Evolutionary conservation across 2,113 vertebrate species (phyloP).

Genomic region (Cottus gobio): DNA sequence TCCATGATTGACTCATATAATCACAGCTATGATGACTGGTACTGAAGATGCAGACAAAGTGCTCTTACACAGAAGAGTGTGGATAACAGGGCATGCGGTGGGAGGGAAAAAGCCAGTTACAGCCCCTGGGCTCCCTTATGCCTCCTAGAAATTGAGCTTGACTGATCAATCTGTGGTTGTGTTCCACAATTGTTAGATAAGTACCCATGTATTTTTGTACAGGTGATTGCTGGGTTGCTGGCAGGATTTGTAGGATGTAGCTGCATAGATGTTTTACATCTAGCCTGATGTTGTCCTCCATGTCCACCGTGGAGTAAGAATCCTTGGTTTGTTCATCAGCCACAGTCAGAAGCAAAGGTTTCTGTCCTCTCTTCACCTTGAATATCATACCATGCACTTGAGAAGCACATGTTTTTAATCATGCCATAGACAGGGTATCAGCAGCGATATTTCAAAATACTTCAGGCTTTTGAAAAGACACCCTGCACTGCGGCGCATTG

Average conservation of each 20-base stretch:
- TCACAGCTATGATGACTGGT: constrained; percentile 33
- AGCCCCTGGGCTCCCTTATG: constrained; percentile 49
- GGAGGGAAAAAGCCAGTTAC: constrained; percentile 53
- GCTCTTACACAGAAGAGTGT: constrained; percentile 33
- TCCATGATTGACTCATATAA: constrained; percentile 25
- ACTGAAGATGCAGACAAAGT: constrained; percentile 41
- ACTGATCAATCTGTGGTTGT: constrained; percentile 30
- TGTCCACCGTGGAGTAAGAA: neutral
- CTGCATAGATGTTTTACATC: neutral
- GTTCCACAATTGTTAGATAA: constrained; percentile 10
- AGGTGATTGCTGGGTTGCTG: neutral
- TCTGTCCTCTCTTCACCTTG: constrained; percentile 30
- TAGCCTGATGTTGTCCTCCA: constrained; percentile 12
- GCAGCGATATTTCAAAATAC: constrained; percentile 44
- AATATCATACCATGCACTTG: constrained; percentile 22
- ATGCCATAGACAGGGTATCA: constrained; percentile 19
- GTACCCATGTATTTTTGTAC: neutral
- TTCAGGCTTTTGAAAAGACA: constrained; percentile 32
- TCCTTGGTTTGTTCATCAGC: constrained; percentile 13
- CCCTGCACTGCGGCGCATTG: constrained; percentile 20
- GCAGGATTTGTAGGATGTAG: neutral
- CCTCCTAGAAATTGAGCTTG: constrained; percentile 38
- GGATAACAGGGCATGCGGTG: constrained; percentile 41
- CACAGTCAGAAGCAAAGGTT: neutral
- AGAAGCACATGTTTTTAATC: constrained; percentile 39